Evolutionary conservation across 2,113 vertebrate species (phyloP).

Genomic region (Raja brachyura): DNA sequence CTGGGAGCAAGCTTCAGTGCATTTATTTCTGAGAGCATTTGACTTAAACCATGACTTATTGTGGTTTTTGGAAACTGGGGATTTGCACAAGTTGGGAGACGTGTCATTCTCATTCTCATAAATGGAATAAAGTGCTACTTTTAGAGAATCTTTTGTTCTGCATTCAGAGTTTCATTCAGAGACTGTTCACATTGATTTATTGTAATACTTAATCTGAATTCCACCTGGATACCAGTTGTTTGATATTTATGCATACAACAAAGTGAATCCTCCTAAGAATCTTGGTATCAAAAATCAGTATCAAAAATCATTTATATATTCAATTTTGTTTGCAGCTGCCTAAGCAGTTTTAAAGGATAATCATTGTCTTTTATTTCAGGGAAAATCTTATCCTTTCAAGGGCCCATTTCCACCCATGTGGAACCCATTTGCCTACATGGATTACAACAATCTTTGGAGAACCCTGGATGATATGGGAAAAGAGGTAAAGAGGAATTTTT

Average conservation of each 20-base stretch:
- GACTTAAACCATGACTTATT: background rate
- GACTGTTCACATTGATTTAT: background rate
- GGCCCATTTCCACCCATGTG: conserved; percentile 77
- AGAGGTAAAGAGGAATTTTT: conserved; percentile 64
- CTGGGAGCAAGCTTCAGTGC: background rate
- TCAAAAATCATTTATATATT: background rate
- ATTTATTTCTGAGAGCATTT: background rate
- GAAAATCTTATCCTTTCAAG: conserved; percentile 78
- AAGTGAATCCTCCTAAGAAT: background rate
- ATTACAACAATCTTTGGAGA: conserved; percentile 89
- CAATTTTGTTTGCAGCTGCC: background rate
- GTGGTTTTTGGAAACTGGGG: background rate
- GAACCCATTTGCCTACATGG: conserved; percentile 79
- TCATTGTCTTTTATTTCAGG: conserved; percentile 56
- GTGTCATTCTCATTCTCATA: background rate
- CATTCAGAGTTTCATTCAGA: background rate
- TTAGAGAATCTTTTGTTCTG: background rate
- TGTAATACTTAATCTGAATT: background rate
- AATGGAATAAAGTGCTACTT: background rate
- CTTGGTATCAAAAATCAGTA: background rate
- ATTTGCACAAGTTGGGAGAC: background rate
- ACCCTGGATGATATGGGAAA: conserved; percentile 87
- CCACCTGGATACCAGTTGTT: background rate
- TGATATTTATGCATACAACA: background rate
- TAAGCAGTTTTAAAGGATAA: background rate